Base-by-base conservation (phyloP, 2,797 vertebrate genomes). In the Yasuhikotakia modesta region DNA sequence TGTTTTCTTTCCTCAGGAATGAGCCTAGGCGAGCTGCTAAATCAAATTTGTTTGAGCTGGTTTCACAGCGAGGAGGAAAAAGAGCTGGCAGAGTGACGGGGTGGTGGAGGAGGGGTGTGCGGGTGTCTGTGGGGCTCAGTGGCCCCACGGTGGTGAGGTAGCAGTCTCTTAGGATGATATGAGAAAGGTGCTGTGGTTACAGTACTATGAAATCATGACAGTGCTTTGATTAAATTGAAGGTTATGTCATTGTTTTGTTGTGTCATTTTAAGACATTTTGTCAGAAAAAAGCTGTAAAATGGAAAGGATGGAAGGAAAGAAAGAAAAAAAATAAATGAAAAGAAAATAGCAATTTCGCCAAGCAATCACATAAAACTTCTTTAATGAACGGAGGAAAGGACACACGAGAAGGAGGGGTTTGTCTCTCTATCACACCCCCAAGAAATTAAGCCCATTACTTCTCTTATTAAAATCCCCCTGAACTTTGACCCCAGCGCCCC, bases 1-100 rank as follows among this genome's bases (percentile, higher is more conserved):
- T 93, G 92, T 93, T 93, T 93, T 89, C 83, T 84, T 84, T 89
- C 83, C 87, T 73, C 53, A 70, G 87, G 88, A 89, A 89, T 76
- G 86, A 87, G 81, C 81, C 73, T 84, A 81, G 64, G 87, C 79
- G 73, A 86, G 89, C 85, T 81, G 88, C 91, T 90, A 92, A 93
- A 94, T 94, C 91, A 85, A 92, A 94, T 93, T 92, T 92, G 91
- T 92, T 86, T 82, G 77, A 89, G 88, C 78, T 80, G 88, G 90
- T 90, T 82, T 80, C 79, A 81, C 80, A 58, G 87, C 71, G 74
- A 83, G 57, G 70, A 86, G 79, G 82, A 82, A 84, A 83, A 86
- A 81, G 84, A 66, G 76, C 69, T 64, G 48, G 76, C 12, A 2
- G 68, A 64, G 39, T 70, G 78, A 50, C 35, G 35, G 45, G 70